Base-by-base conservation (phyloP, 2,888 invertebrate genomes). In the Prionchulus punctatus region DNA sequence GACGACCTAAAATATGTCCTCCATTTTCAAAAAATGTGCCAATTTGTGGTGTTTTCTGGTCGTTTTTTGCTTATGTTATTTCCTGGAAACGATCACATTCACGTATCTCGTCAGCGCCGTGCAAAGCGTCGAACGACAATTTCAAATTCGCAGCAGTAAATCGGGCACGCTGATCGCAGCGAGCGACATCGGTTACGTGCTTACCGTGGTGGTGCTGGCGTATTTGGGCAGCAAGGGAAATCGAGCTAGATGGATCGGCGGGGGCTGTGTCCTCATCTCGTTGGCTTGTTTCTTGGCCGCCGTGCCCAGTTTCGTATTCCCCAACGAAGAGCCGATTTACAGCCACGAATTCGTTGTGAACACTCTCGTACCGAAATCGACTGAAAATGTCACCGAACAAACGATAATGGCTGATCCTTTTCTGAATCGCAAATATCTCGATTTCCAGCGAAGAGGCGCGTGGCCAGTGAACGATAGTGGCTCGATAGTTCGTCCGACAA, bases 21-120 rank as follows among this genome's bases (percentile, higher is more conserved):
- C 36, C 12, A 12, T 7, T 18, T 45, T 49, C 30, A 4, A 28
- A 18, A 26, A 30, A 15, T 49, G 26, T 21, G 28, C 28, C 27
- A 49, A 49, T 28, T 30, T 56, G 28, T 56, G 56, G 56, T 67
- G 64, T 49, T 66, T 66, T 58, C 62, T 66, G 56, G 58, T 60
- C 47, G 58, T 70, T 1, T 69, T 69, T 59, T 62, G 66, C 31
- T 54, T 62, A 21, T 66, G 66, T 27, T 69, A 70, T 58, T 70
- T 69, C 54, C 60, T 69, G 47, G 70, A 70, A 59, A 66, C 70
- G 21, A 70, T 70, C 55, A 67, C 67, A 30, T 67, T 67, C 48
- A 69, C 69, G 54, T 70, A 67, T 58, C 66, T 70, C 66, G 67
- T 69, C 27, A 63, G 65, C 1, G 66, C 68, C 1, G 60, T 70